Evolutionary conservation across 2,113 vertebrate genomes (phyloP).

Genomic region (Epinephelus moara): DNA sequence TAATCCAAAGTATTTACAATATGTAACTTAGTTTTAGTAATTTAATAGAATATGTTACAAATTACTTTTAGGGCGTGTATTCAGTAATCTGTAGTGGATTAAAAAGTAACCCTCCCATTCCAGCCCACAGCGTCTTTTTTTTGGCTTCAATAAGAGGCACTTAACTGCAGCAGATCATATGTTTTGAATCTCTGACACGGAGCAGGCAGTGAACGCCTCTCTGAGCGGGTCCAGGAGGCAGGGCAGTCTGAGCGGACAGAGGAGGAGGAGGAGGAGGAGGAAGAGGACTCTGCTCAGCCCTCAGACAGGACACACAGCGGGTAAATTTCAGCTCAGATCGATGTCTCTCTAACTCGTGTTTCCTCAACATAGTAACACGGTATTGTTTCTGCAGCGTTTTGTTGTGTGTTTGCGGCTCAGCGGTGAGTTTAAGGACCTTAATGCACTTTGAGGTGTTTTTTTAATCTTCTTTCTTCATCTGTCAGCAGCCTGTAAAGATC

Average conservation of each 20-base stretch:
- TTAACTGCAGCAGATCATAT: conserved; percentile 14
- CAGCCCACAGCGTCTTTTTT: no score
- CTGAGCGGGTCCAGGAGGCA: conserved; percentile 51
- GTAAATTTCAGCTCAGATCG: conserved; percentile 49
- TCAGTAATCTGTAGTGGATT: no score
- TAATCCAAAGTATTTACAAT: no score
- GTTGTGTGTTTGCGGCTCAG: neutral
- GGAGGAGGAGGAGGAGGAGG: conserved; percentile 33
- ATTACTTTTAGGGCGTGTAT: no score
- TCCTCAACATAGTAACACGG: neutral
- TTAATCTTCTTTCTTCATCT: neutral
- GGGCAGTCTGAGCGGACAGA: conserved; percentile 26
- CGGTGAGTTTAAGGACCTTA: conserved; percentile 10
- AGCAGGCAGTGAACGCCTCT: conserved; percentile 67
- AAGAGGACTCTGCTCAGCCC: conserved; percentile 13
- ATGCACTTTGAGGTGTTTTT: neutral
- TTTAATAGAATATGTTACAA: no score
- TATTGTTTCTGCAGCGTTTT: neutral
- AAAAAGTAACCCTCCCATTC: no score
- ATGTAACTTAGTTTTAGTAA: no score
- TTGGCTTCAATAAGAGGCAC: neutral
- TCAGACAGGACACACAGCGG: conserved; percentile 32
- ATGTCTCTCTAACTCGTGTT: neutral
- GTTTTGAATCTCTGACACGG: conserved; percentile 30
- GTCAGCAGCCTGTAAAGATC: neutral